Base-by-base conservation (phyloP, 2,888 invertebrate genomes). In the Tiphia femorata region DNA sequence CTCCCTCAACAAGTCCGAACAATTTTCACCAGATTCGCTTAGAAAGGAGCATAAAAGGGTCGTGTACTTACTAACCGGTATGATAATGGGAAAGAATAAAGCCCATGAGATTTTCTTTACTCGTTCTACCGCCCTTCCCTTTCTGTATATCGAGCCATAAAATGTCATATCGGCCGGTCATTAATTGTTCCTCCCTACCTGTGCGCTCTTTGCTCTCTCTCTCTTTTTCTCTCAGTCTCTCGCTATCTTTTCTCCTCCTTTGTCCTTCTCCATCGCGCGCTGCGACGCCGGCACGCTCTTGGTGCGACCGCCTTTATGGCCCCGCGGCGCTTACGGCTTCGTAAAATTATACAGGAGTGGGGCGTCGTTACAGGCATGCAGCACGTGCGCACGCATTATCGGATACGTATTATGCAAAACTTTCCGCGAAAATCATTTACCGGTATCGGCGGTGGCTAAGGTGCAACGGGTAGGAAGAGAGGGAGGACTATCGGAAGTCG, bases 111-210 rank as follows among this genome's bases (percentile, higher is more conserved):
- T n/a, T 14, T 33, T 33, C 33, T 14, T n/a, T 7, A 14, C 7
- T 4, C n/a, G n/a, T n/a, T n/a, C n/a, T n/a, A n/a, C n/a, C n/a
- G n/a, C n/a, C n/a, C n/a, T n/a, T n/a, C n/a, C n/a, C n/a, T n/a
- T n/a, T n/a, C n/a, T n/a, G n/a, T n/a, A n/a, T n/a, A n/a, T n/a
- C n/a, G n/a, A n/a, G n/a, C 33, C 33, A 14, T 33, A 33, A 33
- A 33, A 33, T n/a, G 33, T 33, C 33, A 33, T 33, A 33, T 33
- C 33, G 33, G 33, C 33, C 33, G 33, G 33, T 33, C 33, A 33
- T 33, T 33, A 33, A 33, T 14, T 33, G 33, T 14, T 14, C 14
- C 33, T 33, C 33, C 33, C n/a, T n/a, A n/a, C n/a, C n/a, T n/a
- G n/a, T n/a, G n/a, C n/a, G n/a, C n/a, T n/a, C n/a, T n/a, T n/a